Evolutionary conservation across 2,888 invertebrate species (phyloP).

Genomic region (Calliopum simillimum): DNA sequence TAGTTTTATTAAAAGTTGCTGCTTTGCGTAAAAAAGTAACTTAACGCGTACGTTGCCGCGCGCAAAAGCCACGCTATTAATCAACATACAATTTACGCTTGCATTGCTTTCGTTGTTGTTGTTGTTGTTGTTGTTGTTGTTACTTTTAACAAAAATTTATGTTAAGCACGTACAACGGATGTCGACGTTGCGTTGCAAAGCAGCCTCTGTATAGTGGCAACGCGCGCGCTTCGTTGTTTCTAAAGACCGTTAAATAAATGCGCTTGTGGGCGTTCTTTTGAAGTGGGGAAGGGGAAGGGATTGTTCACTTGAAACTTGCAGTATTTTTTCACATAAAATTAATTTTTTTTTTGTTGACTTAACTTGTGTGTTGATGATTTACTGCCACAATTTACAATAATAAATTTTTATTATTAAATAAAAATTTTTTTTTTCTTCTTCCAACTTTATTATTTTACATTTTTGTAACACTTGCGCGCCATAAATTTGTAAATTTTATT

Average conservation of each 20-base stretch:
- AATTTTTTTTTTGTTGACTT: background rate
- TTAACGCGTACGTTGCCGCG: too few species aligned
- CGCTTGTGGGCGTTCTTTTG: background rate
- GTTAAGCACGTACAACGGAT: conserved; percentile 42
- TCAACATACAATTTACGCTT: conserved; percentile 39
- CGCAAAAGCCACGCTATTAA: conserved; percentile 34
- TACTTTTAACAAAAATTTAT: conserved; percentile 40
- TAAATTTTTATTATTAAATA: too few species aligned
- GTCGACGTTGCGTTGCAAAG: conserved; percentile 28
- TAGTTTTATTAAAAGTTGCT: background rate
- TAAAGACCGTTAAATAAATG: conserved; percentile 26
- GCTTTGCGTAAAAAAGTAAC: background rate
- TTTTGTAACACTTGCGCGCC: conserved; percentile 35
- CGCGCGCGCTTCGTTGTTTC: conserved; percentile 25
- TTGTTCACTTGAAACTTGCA: background rate
- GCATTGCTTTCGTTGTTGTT: conserved; percentile 15
- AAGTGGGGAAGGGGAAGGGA: background rate
- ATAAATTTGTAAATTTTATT: conserved; percentile 28
- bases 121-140: conserved; percentile 21
- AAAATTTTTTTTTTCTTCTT: too few species aligned
- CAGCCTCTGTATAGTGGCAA: conserved; percentile 7
- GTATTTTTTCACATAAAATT: background rate
- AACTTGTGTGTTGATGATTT: too few species aligned
- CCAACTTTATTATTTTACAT: conserved; percentile 6
- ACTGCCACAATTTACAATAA: too few species aligned